These are phyloP conservation scores for Pachypanchax playfairii DNA, from an alignment of 2,113 vertebrate genomes.

Conservation along the genomic window DNA sequence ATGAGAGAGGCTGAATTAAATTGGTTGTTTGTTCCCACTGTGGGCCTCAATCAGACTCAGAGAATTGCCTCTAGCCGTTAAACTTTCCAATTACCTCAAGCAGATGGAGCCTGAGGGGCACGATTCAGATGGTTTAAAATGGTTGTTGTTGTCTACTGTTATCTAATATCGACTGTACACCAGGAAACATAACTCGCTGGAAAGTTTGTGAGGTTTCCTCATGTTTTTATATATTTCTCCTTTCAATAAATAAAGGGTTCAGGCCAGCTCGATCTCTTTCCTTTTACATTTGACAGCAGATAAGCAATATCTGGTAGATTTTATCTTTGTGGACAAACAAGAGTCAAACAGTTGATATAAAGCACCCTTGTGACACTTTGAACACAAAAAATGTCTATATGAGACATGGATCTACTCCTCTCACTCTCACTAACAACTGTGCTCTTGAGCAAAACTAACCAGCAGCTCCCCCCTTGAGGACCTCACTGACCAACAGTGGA, in stretches of 20 bases:
- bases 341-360: slow-evolving; percentile 9
- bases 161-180: slow-evolving; percentile 52
- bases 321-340: slow-evolving; percentile 5
- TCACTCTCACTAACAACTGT: slow-evolving; percentile 22
- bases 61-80: slow-evolving; percentile 62
- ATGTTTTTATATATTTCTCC: slow-evolving; percentile 3
- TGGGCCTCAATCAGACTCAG: slow-evolving; percentile 64
- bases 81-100: slow-evolving; percentile 76
- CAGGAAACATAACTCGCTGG: slow-evolving; percentile 23
- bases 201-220: slow-evolving; percentile 13
- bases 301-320: slow-evolving; percentile 12
- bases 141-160: slow-evolving; percentile 71
- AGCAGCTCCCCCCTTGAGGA: slow-evolving; percentile 15
- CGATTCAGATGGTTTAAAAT: slow-evolving; percentile 53
- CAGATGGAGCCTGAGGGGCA: slow-evolving; percentile 62
- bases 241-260: not conserved
- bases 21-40: slow-evolving; percentile 62
- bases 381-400: slow-evolving; percentile 16
- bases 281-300: slow-evolving; percentile 8
- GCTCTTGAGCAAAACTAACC: slow-evolving; percentile 31
- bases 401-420: slow-evolving; percentile 12
- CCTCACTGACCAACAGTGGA: slow-evolving; percentile 30
- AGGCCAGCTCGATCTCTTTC: not conserved
- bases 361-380: not conserved
- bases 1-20: slow-evolving; percentile 46